Base-by-base conservation (phyloP, 1,140 invertebrate species). In the Eciton burchellii region DNA sequence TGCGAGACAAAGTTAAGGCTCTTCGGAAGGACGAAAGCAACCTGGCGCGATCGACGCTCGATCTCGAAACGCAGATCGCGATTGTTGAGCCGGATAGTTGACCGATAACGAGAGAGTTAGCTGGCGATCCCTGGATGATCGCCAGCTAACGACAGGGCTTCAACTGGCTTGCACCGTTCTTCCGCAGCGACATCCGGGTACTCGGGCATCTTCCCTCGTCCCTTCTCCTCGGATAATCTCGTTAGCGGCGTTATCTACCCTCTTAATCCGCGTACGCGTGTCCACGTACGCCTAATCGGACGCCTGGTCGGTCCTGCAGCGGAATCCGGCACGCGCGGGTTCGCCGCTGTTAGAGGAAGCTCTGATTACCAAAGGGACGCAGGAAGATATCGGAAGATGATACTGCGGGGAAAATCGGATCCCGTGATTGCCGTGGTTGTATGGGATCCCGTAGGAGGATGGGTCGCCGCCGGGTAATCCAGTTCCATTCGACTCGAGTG, bases 51-150 rank as follows among this genome's bases (percentile, higher is more conserved):
- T 52, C 85, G 29, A 19, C 59, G 56, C 45, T 45, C 9, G 43
- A 21, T 57, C 29, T 14, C 19, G 26, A 49, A 6, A 45, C 19
- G 24, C 45, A 90, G 74, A 86, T 84, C 73, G 65, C 63, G 29
- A 81, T 82, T n/a, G 88, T 88, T 89, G 91, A 86, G 24, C 54
- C 71, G 82, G 79, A 82, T 77, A 87, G 84, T 88, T 87, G 62
- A 82, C 45, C 83, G 81, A 76, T 92, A 93, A 93, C 88, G 86
- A 91, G 92, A 92, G n/a, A n/a, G n/a, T 92, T 89, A 91, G 84
- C 79, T 86, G 81, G 88, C 88, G 84, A 85, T 77, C 73, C 84
- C 85, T 81, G 77, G 65, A 71, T 52, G 84, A 83, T 88, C 88
- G 73, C 71, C 66, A n/a, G n/a, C n/a, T n/a, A n/a, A n/a, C n/a